Base-by-base conservation (phyloP, 2,113 vertebrate species). In the Ginglymostoma cirratum region DNA sequence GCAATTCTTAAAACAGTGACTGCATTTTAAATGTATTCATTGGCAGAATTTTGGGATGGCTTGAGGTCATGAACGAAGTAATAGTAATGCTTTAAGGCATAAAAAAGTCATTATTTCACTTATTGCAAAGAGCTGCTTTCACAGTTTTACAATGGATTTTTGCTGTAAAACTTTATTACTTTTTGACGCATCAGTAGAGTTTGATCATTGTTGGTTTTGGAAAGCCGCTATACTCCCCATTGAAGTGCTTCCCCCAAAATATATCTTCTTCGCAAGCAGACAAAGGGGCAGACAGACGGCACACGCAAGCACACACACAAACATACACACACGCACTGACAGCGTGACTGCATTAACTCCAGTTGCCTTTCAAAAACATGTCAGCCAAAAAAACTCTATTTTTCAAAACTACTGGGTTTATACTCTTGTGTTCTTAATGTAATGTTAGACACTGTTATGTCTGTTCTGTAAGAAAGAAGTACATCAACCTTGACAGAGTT, bases 401-500 rank as follows among this genome's bases (percentile, higher is more conserved):
- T 95, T 95, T 95, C 67, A 72, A 76, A 95, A 70, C 94, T 95
- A 95, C 94, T 95, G 94, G 94, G 66, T 95, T 52, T 45, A 14
- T 95, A 95, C 94, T 27, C 94, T 34, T 72, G 94, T 72, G 66
- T 95, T 52, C 42, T 93, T 27, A 96, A 96, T 96, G 96, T 96
- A 97, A 96, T 96, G 96, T 97, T 97, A 97, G 97, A 97, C 97
- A 97, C 97, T 98, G 97, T 98, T 98, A 98, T 98, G 98, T 98
- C 97, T 98, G 97, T 95, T 97, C 98, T 98, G 97, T 97, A 97
- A 97, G 97, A 97, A 97, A 98, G 97, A 97, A 98, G 97, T 97
- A 97, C 97, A 97, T 97, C 97, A 98, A 97, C 98, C 98, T 98
- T 98, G 98, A 98, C 98, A 0, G 96, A 96, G 96, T 96, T 97